Evolutionary conservation across 2,888 invertebrate genomes (phyloP), one percentile per base, ranked within the genome.

Genomic region (Papilio protenor): DNA sequence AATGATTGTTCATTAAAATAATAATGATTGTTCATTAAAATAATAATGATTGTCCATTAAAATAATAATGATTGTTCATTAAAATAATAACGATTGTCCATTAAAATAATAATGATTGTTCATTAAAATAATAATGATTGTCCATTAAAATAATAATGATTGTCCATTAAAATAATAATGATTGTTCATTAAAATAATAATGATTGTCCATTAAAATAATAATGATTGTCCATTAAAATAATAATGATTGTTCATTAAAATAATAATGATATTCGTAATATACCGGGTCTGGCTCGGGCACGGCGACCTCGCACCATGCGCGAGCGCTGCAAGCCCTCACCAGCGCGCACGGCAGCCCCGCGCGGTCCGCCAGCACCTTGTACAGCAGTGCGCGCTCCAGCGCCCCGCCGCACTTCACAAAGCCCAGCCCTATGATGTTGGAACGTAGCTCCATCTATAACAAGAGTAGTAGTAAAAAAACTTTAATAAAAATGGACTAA

Each of bases 311-410:
- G 82, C 96, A 95, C 96, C 96, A 97, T 0, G 96, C 94, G 80
- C 94, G 92, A 0, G 95, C 95, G 76, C 95, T 93, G n/a, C 92
- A 85, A 1, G 95, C 91, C 2, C 96, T 94, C 78, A 94, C 92
- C 78, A 97, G 83, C 0, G 96, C 93, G 75, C 96, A 95, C 0
- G 96, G 96, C 79, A 97, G 81, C 0, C 96, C 96, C 33, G 96
- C 86, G 64, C 95, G 93, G 85, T 97, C 97, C 0, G 96, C 96
- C 40, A 97, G 86, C 82, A 92, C 94, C 86, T 97, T 97, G 89
- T 96, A 97, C 33, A 97, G 91, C 4, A 97, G 70, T 0, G 96
- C 96, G 1, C 96, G 91, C 84, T 96, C 96, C 64, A 96, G 88
- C 21, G 94, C 90, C 0, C 96, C 95, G 1, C 96, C 96, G 69